phyloP scores from a whole-genome alignment of 2,797 vertebrate species.

The Florisuga fusca region DNA sequence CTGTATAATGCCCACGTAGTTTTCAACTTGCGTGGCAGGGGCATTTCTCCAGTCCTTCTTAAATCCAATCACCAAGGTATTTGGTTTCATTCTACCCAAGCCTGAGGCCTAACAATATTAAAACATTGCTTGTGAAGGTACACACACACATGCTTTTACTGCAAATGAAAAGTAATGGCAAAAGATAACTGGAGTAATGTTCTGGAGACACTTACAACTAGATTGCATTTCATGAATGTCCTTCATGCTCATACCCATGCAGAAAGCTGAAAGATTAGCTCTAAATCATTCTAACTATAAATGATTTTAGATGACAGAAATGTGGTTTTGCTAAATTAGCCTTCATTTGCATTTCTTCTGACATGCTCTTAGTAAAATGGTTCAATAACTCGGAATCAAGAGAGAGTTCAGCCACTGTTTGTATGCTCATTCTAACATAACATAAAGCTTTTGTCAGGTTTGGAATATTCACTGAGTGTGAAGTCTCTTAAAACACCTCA shows the following conservation, averaged over 20 bases:
- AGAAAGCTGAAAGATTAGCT: slow-evolving; percentile 78
- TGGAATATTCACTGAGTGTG: slow-evolving; percentile 33
- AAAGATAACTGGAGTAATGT: slow-evolving; percentile 72
- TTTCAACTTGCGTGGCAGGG: slow-evolving; percentile 81
- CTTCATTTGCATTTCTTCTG: slow-evolving; percentile 84
- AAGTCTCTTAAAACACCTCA: slow-evolving; percentile 54
- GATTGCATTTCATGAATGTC: slow-evolving; percentile 73
- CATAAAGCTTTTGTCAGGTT: slow-evolving; percentile 69
- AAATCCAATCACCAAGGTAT: slow-evolving; percentile 94
- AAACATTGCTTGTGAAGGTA: slow-evolving; percentile 66
- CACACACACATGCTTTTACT: slow-evolving; percentile 5
- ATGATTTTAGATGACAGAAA: slow-evolving; percentile 80
- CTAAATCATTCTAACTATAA: slow-evolving; percentile 79
- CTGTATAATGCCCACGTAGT: slow-evolving; percentile 94
- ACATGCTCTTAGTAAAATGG: slow-evolving; percentile 81
- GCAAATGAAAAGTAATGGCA: slow-evolving; percentile 73
- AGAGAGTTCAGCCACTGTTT: slow-evolving; percentile 66
- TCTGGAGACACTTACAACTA: slow-evolving; percentile 71
- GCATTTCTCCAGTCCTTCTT: slow-evolving; percentile 91
- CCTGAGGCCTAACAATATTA: slow-evolving; percentile 87
- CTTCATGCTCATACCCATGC: slow-evolving; percentile 77
- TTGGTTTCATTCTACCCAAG: slow-evolving; percentile 95
- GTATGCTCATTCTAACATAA: slow-evolving; percentile 60
- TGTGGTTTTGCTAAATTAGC: slow-evolving; percentile 81
- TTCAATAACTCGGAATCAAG: slow-evolving; percentile 81